These are phyloP conservation scores for Chaitophorus viminalis DNA, from an alignment of 2,888 invertebrate genomes.

Conservation along the genomic window DNA sequence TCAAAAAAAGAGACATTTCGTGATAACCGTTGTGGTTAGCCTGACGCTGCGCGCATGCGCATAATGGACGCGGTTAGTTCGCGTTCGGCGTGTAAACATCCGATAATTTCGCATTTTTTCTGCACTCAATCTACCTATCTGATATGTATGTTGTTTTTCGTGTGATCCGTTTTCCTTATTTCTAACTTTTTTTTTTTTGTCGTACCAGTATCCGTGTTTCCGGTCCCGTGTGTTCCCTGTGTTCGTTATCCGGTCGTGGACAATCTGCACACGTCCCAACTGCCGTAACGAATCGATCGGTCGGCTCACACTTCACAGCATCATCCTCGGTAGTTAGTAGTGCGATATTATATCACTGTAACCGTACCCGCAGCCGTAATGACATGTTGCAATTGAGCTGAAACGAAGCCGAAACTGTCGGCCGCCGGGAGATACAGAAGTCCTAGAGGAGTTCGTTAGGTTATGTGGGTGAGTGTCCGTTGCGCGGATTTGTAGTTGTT, in stretches of 20 bases:
- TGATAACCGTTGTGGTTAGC: not conserved
- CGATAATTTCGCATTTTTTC: slow-evolving; percentile 30
- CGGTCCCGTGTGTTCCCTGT: not conserved
- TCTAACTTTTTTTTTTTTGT: not conserved
- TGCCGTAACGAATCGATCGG: not conserved
- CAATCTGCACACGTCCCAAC: not conserved
- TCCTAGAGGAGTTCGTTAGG: not conserved
- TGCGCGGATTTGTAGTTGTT: not conserved
- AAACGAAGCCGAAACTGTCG: not conserved
- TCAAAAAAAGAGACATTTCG: slow-evolving; percentile 11
- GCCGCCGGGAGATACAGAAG: not conserved
- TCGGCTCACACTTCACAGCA: not conserved
- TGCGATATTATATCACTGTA: not conserved
- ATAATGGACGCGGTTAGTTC: not conserved
- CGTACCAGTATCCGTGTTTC: not conserved
- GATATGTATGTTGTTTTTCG: not conserved
- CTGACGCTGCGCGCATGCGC: slow-evolving; percentile 40
- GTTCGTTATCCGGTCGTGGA: not conserved
- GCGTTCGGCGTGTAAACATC: slow-evolving; percentile 58
- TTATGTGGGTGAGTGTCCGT: slow-evolving; percentile 38
- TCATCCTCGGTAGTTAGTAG: not conserved
- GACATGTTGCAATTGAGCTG: not conserved
- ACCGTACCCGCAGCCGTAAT: not conserved
- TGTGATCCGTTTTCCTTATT: not conserved
- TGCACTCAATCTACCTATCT: not conserved